Conservation (phyloP, 2,113 vertebrate genomes). For the Cephalopholis sonnerati region DNA sequence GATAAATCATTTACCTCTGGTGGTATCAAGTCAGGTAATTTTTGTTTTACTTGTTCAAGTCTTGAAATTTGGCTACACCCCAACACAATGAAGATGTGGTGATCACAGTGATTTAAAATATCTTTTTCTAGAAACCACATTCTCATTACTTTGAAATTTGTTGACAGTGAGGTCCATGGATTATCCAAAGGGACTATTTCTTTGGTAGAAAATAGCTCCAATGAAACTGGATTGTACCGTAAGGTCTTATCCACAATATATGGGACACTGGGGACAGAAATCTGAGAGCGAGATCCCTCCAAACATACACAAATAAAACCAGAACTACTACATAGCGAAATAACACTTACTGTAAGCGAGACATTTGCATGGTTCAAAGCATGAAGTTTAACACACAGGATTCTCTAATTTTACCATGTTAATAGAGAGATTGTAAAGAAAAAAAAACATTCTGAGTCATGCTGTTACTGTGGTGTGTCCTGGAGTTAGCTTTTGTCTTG, state of each 20-base stretch:
- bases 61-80: background rate
- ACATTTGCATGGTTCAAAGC: background rate
- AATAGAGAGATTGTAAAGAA: background rate
- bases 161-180: too few species aligned
- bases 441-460: background rate
- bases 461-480: conserved; percentile 17
- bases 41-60: background rate
- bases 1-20: background rate
- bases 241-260: background rate
- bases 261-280: background rate
- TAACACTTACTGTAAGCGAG: background rate
- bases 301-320: background rate
- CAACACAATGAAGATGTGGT: background rate
- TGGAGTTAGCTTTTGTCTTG: conserved; percentile 30
- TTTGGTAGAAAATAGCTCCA: background rate
- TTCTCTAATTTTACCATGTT: background rate
- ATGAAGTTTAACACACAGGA: too few species aligned
- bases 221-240: background rate
- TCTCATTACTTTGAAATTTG: background rate
- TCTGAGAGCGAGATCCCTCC: background rate
- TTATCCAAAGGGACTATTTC: too few species aligned
- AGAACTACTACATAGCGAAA: background rate
- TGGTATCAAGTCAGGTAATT: too few species aligned
- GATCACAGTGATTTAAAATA: background rate
- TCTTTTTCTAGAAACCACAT: background rate